Base-by-base conservation (phyloP, 1,140 invertebrate species). In the Mactra quadrangularis region DNA sequence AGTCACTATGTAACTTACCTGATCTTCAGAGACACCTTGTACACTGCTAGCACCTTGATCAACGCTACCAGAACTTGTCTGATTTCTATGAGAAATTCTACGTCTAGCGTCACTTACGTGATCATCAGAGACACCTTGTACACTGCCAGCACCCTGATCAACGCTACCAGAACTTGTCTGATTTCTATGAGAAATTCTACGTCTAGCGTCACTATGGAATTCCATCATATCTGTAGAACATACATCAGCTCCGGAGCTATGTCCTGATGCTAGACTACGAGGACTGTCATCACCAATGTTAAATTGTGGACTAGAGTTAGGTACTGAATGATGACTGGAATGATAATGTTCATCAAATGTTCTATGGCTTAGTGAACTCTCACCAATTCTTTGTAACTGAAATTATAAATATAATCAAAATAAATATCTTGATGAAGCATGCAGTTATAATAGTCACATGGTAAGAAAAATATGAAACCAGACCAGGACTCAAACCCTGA, bases 171-270 rank as follows among this genome's bases (percentile, higher is more conserved):
- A 57, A n/a, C 64, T 71, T n/a, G 64, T 60, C 19, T 66, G 38
- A 11, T 45, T 31, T 27, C 66, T 52, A 45, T 57, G 60, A 15
- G 77, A 81, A 1, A 81, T 50, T 7, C 66, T 31, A 11, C 77
- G 64, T 19, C 77, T 45, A 3, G 45, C 55, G n/a, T 81, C 77
- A 41, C 62, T 66, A 11, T 81, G 77, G 41, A 81, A 81, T 38
- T 81, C 77, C 64, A 81, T 71, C 77, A 81, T 81, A 33, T 81
- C 77, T 33, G 66, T 50, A 2, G 77, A 81, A 25, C 77, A 64
- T n/a, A 70, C 77, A 55, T 78, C 76, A 27, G 50, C 47, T 7
- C 64, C 64, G 31, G 77, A 81, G 27, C 72, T 75, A 13, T 27
- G 64, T 0, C 41, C 77, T 1, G 77, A 81, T 7, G 9, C 64